Conservation (phyloP, 2,113 vertebrate genomes). For the Nibea albiflora region DNA sequence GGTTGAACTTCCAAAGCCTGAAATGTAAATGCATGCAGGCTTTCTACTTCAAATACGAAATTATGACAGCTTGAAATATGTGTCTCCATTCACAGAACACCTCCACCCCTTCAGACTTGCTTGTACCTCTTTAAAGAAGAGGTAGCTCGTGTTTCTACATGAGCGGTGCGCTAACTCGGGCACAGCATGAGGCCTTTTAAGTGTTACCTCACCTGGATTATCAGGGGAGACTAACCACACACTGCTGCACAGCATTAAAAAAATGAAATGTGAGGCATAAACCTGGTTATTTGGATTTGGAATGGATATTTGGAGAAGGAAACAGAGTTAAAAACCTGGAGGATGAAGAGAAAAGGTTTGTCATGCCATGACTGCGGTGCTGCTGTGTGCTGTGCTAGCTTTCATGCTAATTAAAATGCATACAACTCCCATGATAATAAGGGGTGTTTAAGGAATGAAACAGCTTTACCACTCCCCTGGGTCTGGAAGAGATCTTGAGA, state of each 20-base stretch:
- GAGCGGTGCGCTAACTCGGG: slow-evolving; percentile 42
- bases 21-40: neutral
- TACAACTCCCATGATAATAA: slow-evolving; percentile 50
- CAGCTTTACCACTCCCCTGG: slow-evolving; percentile 32
- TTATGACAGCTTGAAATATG: slow-evolving; percentile 1
- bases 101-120: neutral
- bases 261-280: slow-evolving; percentile 29
- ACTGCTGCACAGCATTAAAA: slow-evolving; percentile 24
- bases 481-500: slow-evolving; percentile 33
- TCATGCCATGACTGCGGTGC: slow-evolving; percentile 44
- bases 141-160: slow-evolving; percentile 22
- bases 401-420: slow-evolving; percentile 56
- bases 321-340: slow-evolving; percentile 30
- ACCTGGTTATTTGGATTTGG: slow-evolving; percentile 57
- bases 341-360: slow-evolving; percentile 38
- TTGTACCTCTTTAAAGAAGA: slow-evolving; percentile 12
- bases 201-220: slow-evolving; percentile 60
- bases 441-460: slow-evolving; percentile 47
- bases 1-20: neutral
- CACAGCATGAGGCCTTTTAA: slow-evolving; percentile 63
- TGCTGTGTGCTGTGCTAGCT: slow-evolving; percentile 32
- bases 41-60: neutral
- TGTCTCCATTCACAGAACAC: slow-evolving; percentile 9
- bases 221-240: slow-evolving; percentile 37
- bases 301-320: slow-evolving; percentile 47